Percentiles rank a stretch among this genome's conserved stretches.
These are phyloP conservation scores for Empidonax alnorum DNA, from an alignment of 2,113 vertebrate genomes.

Conservation along the genomic window DNA sequence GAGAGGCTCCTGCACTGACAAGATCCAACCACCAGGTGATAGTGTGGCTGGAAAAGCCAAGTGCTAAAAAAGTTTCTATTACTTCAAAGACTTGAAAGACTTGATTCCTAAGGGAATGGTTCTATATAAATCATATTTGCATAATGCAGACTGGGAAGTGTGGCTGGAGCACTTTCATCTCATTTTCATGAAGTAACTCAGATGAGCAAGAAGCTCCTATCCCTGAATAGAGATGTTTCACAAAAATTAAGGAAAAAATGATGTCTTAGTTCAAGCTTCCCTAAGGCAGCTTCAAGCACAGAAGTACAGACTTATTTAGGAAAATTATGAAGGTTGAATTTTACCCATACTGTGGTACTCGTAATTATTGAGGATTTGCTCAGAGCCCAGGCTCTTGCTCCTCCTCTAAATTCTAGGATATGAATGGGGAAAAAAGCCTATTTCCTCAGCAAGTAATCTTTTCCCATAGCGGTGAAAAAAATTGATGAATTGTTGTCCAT, in stretches of 20 bases:
- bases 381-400: neutral
- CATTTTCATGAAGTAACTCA: neutral
- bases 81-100: neutral
- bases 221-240: neutral
- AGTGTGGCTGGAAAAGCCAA: neutral
- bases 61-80: neutral
- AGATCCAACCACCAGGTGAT: neutral
- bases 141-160: neutral
- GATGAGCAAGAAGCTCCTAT: neutral
- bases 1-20: neutral
- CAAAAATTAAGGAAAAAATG: neutral
- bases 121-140: neutral
- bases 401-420: neutral
- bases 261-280: neutral
- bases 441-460: neutral
- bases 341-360: neutral
- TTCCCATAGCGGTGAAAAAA: neutral
- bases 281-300: neutral
- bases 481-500: accelerated
- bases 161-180: neutral
- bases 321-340: neutral
- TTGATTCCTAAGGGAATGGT: neutral
- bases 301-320: neutral
- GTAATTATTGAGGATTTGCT: neutral
- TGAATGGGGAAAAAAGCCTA: neutral